phyloP scores from a whole-genome alignment of 2,797 vertebrate genomes.

The Balearica regulorum region DNA sequence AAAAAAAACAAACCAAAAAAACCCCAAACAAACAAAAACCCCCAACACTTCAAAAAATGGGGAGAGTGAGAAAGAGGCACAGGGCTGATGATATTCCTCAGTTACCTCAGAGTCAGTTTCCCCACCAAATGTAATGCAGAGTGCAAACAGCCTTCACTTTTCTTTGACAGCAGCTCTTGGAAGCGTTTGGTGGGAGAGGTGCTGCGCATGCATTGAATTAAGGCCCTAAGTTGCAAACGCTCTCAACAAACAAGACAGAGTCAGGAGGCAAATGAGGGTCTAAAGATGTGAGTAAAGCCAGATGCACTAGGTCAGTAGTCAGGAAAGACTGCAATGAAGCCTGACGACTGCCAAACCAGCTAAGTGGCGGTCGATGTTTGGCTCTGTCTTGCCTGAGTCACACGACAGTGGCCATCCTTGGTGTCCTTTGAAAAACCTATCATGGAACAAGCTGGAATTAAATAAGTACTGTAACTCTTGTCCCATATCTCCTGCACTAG shows the following conservation, averaged over 20 bases:
- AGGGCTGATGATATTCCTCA: neutral
- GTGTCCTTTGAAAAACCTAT: neutral
- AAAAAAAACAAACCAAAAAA: neutral
- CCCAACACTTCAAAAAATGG: neutral
- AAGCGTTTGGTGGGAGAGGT: neutral
- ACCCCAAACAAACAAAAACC: too few species aligned
- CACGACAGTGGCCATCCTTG: fast-evolving
- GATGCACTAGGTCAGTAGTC: neutral
- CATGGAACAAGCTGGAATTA: neutral
- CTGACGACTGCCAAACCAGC: neutral
- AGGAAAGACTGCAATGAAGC: neutral
- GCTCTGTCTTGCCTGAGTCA: neutral
- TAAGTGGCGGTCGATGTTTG: neutral
- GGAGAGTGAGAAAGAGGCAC: neutral
- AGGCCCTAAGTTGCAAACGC: neutral
- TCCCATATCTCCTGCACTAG: neutral
- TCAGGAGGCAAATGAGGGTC: neutral
- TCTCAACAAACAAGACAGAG: neutral
- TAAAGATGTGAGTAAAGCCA: neutral
- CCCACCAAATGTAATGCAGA: neutral
- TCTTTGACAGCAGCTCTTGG: neutral
- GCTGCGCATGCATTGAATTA: neutral
- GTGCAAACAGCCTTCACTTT: neutral
- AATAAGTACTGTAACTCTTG: neutral
- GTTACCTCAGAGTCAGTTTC: neutral